Conservation (phyloP, 30 jellyfish, hydroid and myxozoan genomes). For the Chrysaora quinquecirrha region DNA sequence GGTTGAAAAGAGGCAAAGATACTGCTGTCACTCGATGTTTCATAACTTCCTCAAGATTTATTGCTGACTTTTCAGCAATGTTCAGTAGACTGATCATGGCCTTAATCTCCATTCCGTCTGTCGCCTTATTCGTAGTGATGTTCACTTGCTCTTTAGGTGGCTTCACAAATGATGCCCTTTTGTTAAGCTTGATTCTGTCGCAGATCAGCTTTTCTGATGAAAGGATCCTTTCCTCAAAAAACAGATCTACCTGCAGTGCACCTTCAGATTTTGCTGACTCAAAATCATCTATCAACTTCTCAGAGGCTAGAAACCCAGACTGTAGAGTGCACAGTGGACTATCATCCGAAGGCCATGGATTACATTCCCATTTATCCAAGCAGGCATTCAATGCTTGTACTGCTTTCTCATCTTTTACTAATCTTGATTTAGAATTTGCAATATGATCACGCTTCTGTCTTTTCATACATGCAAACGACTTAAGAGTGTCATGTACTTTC, state of each 20-base stretch:
- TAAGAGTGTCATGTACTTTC: not conserved
- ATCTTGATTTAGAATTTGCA: not conserved
- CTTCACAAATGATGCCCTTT: not conserved
- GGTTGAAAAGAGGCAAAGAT: not conserved
- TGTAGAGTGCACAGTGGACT: not conserved
- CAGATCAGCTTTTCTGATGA: not conserved
- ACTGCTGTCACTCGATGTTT: conserved; percentile 4
- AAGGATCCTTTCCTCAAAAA: not conserved
- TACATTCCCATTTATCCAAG: not conserved
- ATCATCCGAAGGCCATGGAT: not conserved
- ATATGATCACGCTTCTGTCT: not conserved
- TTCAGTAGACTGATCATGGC: not conserved
- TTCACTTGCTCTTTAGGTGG: conserved; percentile 10
- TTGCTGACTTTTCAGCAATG: not conserved
- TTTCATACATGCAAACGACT: not conserved
- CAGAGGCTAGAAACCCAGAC: conserved; percentile 3
- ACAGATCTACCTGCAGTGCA: not conserved
- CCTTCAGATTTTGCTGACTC: not conserved
- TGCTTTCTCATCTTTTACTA: not conserved
- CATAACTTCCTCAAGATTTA: not conserved
- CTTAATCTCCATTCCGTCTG: not conserved
- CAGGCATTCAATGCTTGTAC: not conserved
- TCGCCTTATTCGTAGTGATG: not conserved
- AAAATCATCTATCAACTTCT: not conserved
- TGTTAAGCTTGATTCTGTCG: not conserved